A percentile compares a stretch with the other conserved stretches of the same genome.
Conservation (phyloP, 2,797 vertebrate genomes). For the Intellagama lesueurii region DNA sequence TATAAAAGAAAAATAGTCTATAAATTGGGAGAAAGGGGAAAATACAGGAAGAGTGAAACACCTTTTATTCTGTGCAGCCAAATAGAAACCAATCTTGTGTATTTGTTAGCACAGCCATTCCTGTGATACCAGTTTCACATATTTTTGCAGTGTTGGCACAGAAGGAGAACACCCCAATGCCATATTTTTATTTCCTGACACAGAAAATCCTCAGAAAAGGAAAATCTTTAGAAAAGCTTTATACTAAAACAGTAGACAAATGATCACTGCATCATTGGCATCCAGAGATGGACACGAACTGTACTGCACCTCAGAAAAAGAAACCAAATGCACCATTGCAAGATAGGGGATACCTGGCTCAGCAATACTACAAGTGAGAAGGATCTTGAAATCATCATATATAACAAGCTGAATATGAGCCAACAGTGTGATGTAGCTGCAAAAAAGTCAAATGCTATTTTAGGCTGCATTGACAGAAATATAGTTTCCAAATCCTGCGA, state of each 20-base stretch:
- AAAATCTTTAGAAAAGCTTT: slow-evolving; percentile 39
- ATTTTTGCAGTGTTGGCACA: background rate
- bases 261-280: background rate
- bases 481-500: too few relatives aligned
- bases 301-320: too few relatives aligned
- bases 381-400: too few relatives aligned
- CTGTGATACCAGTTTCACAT: background rate
- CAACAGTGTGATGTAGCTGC: too few relatives aligned
- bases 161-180: background rate
- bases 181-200: background rate
- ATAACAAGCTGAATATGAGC: too few relatives aligned
- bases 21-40: slow-evolving; percentile 59
- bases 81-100: background rate
- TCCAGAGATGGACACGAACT: too few relatives aligned
- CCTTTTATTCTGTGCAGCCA: slow-evolving; percentile 1
- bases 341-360: too few relatives aligned
- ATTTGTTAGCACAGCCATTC: background rate
- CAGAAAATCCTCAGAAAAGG: slow-evolving; percentile 6
- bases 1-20: slow-evolving; percentile 70
- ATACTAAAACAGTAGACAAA: too few relatives aligned
- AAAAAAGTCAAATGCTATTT: too few relatives aligned
- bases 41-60: slow-evolving; percentile 42
- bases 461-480: too few relatives aligned
- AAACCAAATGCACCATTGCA: too few relatives aligned
- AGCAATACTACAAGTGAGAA: too few relatives aligned